A percentile compares a stretch with the other conserved stretches of the same genome.
Evolutionary conservation across 2,888 invertebrate species (phyloP).

Genomic region (Suillia variegata): DNA sequence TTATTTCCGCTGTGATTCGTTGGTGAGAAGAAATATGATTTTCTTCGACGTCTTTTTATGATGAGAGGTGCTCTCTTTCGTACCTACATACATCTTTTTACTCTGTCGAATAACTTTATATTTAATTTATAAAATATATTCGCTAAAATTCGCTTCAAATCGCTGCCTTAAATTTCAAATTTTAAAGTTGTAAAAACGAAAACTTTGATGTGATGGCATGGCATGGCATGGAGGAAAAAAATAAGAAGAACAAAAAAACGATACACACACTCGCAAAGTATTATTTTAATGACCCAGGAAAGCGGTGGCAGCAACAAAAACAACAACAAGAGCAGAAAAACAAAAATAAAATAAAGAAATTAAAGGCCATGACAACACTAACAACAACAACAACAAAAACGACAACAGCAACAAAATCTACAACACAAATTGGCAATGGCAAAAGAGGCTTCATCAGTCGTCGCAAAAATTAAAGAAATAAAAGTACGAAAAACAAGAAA

Average conservation of each 20-base stretch:
- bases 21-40: too few relatives aligned
- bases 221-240: background rate
- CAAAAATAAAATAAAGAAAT: constrained; percentile 5
- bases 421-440: background rate
- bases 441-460: background rate
- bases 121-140: too few relatives aligned
- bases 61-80: too few relatives aligned
- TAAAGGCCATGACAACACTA: constrained; percentile 17
- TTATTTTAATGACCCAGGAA: constrained; percentile 7
- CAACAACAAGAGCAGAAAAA: background rate
- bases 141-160: too few relatives aligned
- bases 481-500: too few relatives aligned
- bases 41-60: too few relatives aligned
- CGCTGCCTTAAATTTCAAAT: too few relatives aligned
- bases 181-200: too few relatives aligned
- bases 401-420: background rate
- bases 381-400: constrained; percentile 12
- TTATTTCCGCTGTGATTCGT: too few relatives aligned
- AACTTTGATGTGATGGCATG: too few relatives aligned
- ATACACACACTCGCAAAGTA: background rate
- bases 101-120: too few relatives aligned
- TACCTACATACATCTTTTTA: too few relatives aligned
- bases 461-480: background rate
- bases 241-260: background rate
- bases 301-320: background rate